A percentile compares a stretch with the other conserved stretches of the same genome.
These are phyloP conservation scores for Meganola albula DNA, from an alignment of 2,888 invertebrate genomes.

Conservation along the genomic window DNA sequence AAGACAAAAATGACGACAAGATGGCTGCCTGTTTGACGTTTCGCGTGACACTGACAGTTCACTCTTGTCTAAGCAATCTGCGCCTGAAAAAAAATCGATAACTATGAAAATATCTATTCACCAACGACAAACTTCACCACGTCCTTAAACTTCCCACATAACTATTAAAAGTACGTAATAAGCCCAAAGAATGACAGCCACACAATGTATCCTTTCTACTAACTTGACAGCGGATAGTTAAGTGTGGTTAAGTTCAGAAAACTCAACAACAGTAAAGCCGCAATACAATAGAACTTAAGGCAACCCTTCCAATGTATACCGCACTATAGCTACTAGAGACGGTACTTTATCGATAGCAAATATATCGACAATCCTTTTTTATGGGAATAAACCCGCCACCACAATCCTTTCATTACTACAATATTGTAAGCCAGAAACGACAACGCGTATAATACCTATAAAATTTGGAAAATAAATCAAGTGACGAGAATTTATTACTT, in stretches of 20 bases:
- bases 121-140: background rate
- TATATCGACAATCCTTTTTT: no score
- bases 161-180: slow-evolving; percentile 21
- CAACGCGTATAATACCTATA: no score
- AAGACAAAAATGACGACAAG: no score
- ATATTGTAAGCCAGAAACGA: no score
- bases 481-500: no score
- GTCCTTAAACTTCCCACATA: slow-evolving; percentile 5
- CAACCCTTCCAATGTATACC: slow-evolving; percentile 36
- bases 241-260: slow-evolving; percentile 28
- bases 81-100: no score
- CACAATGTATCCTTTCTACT: slow-evolving; percentile 27
- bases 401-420: no score
- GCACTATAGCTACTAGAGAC: background rate
- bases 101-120: background rate
- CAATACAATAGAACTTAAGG: slow-evolving; percentile 31
- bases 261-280: slow-evolving; percentile 24
- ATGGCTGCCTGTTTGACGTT: no score
- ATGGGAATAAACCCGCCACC: no score
- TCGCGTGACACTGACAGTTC: no score
- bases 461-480: no score
- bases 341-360: slow-evolving; percentile 18
- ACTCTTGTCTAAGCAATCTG: no score
- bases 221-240: slow-evolving; percentile 25
- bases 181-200: slow-evolving; percentile 21